Conservation (phyloP, 2,113 vertebrate species). For the Pimephales promelas region DNA sequence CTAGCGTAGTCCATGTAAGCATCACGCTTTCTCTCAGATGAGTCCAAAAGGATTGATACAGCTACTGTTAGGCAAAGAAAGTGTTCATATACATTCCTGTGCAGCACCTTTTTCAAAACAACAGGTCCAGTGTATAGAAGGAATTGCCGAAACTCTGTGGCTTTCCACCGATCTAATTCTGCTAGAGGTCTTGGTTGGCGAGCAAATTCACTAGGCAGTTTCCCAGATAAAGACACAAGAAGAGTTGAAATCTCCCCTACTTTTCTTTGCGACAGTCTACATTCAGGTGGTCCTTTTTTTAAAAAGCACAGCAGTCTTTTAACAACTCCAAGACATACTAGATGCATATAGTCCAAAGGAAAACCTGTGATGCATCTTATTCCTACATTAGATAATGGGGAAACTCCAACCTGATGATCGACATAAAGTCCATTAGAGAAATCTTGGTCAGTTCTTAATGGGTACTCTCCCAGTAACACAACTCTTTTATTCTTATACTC, state of each 20-base stretch:
- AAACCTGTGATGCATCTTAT: conserved; percentile 1
- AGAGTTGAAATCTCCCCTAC: not conserved
- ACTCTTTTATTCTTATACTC: not conserved
- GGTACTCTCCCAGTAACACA: not conserved
- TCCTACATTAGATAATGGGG: not conserved
- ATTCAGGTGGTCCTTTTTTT: not conserved
- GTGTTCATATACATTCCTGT: not conserved
- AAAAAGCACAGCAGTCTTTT: not conserved
- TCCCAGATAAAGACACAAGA: conserved; percentile 30
- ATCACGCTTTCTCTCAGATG: not conserved
- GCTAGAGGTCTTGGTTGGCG: not conserved
- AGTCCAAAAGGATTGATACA: not conserved
- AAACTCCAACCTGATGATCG: not conserved
- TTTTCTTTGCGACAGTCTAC: not conserved
- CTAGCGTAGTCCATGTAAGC: not conserved
- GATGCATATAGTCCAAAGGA: conserved; percentile 19
- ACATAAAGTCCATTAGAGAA: not conserved
- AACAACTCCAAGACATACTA: conserved; percentile 14
- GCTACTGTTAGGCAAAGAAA: not conserved
- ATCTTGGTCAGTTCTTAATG: not conserved
- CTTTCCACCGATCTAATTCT: not conserved
- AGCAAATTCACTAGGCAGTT: conserved; percentile 15
- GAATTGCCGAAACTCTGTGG: not conserved
- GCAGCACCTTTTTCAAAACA: not conserved
- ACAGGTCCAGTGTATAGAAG: not conserved